A percentile compares a stretch with the other conserved stretches of the same genome.
These are phyloP conservation scores for Meteorus colon DNA, from an alignment of 2,888 invertebrate genomes.

Conservation along the genomic window DNA sequence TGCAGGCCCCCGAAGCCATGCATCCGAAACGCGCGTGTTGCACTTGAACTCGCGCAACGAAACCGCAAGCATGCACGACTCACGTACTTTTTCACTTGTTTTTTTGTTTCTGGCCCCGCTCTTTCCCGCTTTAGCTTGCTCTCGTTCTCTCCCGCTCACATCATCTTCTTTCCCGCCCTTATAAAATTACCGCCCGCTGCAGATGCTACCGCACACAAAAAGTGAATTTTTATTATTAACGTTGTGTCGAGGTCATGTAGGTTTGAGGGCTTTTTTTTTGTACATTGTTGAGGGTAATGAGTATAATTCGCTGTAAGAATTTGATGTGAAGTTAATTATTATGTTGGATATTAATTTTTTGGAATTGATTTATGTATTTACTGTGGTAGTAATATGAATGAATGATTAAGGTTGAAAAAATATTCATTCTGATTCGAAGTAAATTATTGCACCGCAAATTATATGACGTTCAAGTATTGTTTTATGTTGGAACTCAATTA, in stretches of 20 bases:
- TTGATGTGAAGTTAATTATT: too few relatives aligned
- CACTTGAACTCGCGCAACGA: constrained; percentile 32
- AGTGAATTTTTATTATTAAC: constrained; percentile 8
- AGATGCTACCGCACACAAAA: constrained; percentile 23
- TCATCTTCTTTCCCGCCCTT: not conserved
- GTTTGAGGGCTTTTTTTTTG: not conserved
- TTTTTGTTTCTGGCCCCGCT: not conserved
- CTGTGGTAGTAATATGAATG: too few relatives aligned
- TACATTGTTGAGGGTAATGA: too few relatives aligned
- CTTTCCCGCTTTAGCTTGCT: not conserved
- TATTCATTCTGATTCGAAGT: too few relatives aligned
- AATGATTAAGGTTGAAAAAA: too few relatives aligned
- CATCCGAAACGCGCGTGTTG: constrained; percentile 37
- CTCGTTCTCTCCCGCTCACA: not conserved
- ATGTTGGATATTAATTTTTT: too few relatives aligned
- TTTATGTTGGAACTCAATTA: too few relatives aligned
- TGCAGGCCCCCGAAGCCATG: constrained; percentile 31
- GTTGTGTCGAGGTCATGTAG: constrained; percentile 5
- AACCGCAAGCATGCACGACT: constrained; percentile 32
- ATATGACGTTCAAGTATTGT: too few relatives aligned
- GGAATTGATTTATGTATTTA: too few relatives aligned
- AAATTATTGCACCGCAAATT: too few relatives aligned
- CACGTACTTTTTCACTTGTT: not conserved
- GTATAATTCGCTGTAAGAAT: too few relatives aligned
- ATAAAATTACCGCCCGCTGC: constrained; percentile 7